phyloP scores from a whole-genome alignment of 2,113 vertebrate species.

The Apteryx owenii region DNA sequence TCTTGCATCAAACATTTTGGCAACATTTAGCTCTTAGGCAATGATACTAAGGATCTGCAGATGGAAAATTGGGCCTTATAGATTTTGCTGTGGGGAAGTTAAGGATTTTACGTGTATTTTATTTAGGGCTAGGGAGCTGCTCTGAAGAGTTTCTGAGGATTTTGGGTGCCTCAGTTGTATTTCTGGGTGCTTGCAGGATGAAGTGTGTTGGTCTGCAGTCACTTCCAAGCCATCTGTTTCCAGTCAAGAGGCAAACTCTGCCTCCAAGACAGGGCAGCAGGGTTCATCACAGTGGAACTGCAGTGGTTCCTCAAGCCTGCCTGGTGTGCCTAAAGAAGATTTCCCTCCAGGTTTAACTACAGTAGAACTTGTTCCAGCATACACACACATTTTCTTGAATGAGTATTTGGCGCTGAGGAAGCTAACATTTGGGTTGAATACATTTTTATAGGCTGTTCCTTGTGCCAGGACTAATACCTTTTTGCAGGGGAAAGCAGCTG shows the following conservation, averaged over 20 bases:
- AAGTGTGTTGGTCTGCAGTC: not conserved
- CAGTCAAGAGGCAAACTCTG: not conserved
- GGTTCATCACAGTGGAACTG: not conserved
- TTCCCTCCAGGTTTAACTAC: not conserved
- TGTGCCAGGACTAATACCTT: constrained; percentile 15
- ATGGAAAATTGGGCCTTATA: not conserved
- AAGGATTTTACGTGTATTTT: not conserved
- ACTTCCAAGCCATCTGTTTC: constrained; percentile 11
- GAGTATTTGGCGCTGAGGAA: constrained; percentile 26
- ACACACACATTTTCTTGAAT: constrained; percentile 9
- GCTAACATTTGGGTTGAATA: not conserved
- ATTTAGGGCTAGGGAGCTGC: not conserved
- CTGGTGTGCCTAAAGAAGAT: not conserved
- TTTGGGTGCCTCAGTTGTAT: not conserved
- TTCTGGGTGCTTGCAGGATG: not conserved
- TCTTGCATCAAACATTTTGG: not conserved
- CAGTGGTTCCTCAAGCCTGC: not conserved
- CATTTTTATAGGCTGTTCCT: not conserved
- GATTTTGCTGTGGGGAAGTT: not conserved
- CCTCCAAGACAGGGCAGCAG: not conserved
- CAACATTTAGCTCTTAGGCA: not conserved
- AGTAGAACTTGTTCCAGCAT: constrained; percentile 20
- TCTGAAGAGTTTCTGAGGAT: not conserved
- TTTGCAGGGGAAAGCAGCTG: not conserved
- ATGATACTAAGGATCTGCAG: not conserved